Evolutionary conservation across 1,140 invertebrate species (phyloP).

Genomic region (Pteromalus puparum): DNA sequence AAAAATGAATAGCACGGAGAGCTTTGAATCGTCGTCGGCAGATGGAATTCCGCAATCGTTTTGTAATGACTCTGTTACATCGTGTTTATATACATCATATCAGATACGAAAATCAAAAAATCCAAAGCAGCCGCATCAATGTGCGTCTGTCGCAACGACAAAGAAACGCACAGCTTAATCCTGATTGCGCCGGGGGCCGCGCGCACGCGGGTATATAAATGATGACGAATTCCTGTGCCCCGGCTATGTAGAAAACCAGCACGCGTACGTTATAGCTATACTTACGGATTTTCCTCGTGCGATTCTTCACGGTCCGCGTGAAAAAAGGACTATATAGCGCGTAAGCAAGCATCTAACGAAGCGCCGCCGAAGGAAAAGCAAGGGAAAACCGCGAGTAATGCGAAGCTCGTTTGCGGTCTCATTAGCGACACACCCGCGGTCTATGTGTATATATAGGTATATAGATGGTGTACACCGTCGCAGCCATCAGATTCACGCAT

Average conservation of each 20-base stretch:
- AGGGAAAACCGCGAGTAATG: slow-evolving; percentile 57
- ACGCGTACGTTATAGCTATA: no score
- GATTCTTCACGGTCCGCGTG: not conserved
- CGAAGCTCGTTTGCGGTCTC: slow-evolving; percentile 67
- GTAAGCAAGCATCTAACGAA: not conserved
- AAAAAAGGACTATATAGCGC: not conserved
- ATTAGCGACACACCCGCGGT: slow-evolving; percentile 68
- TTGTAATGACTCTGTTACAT: no score
- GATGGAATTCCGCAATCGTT: no score
- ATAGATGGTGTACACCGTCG: no score
- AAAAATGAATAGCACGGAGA: not conserved
- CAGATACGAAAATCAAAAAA: no score
- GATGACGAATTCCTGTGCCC: not conserved
- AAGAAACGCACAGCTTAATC: not conserved
- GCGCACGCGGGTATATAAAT: not conserved
- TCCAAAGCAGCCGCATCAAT: not conserved
- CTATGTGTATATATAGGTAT: slow-evolving; percentile 56
- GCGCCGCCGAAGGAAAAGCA: not conserved
- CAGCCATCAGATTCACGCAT: not conserved
- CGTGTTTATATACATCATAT: no score
- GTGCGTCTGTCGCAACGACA: not conserved
- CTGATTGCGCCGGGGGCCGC: not conserved
- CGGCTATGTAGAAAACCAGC: no score
- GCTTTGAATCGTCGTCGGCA: not conserved
- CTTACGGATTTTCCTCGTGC: not conserved